A percentile compares a stretch with the other conserved stretches of the same genome.
phyloP scores from a whole-genome alignment of 2,888 invertebrate genomes.

The Margaritifera margaritifera region DNA sequence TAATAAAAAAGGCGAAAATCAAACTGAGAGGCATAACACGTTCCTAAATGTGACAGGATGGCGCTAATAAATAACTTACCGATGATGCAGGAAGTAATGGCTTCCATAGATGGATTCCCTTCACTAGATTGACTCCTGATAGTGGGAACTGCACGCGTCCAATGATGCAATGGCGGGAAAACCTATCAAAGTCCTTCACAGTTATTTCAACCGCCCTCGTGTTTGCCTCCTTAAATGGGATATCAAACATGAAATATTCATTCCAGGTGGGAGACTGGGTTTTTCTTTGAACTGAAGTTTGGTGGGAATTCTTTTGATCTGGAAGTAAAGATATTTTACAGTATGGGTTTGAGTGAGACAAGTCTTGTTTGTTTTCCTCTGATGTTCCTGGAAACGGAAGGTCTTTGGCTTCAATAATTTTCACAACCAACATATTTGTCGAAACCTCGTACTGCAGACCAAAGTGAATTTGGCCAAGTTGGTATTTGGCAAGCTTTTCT shows the following conservation, averaged over 20 bases:
- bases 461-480: constrained; percentile 70
- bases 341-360: constrained; percentile 74
- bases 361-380: constrained; percentile 70
- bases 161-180: constrained; percentile 73
- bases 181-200: constrained; percentile 75
- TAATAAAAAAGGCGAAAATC: no score
- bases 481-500: constrained; percentile 67
- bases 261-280: constrained; percentile 74
- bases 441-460: constrained; percentile 71
- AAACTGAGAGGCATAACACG: neutral
- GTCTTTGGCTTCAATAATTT: constrained; percentile 73
- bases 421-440: constrained; percentile 68
- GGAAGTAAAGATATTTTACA: constrained; percentile 72
- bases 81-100: constrained; percentile 69
- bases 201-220: constrained; percentile 72
- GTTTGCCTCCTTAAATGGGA: constrained; percentile 71
- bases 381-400: constrained; percentile 70
- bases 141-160: constrained; percentile 73
- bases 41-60: neutral
- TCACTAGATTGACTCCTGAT: constrained; percentile 71
- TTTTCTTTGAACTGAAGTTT: constrained; percentile 73
- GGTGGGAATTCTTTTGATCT: constrained; percentile 73
- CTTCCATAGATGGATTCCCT: constrained; percentile 74
- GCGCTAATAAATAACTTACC: constrained; percentile 50
- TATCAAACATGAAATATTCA: constrained; percentile 73